Conservation (phyloP, 2,113 vertebrate species). For the Scophthalmus maximus region DNA sequence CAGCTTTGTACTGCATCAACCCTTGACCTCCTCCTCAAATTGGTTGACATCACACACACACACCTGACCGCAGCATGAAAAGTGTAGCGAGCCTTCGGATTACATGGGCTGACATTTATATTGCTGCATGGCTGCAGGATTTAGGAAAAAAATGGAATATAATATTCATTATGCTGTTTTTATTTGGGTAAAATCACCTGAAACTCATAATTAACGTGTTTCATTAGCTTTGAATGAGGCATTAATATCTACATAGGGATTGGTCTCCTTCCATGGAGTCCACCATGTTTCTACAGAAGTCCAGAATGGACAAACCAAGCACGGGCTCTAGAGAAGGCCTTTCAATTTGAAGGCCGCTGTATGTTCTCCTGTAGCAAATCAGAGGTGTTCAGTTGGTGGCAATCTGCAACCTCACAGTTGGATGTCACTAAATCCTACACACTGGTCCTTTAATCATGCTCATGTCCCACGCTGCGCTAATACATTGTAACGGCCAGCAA, state of each 20-base stretch:
- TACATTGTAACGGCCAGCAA: background rate
- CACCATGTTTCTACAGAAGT: too few relatives aligned
- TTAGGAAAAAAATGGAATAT: too few relatives aligned
- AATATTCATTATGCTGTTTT: too few relatives aligned
- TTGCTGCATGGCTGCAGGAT: too few relatives aligned
- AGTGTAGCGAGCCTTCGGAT: constrained; percentile 37
- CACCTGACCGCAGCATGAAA: constrained; percentile 25
- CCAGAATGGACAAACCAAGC: too few relatives aligned
- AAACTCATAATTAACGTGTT: too few relatives aligned
- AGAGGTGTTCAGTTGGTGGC: background rate
- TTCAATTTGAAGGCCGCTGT: background rate
- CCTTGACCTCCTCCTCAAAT: constrained; percentile 52
- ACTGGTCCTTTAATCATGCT: background rate
- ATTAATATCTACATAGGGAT: too few relatives aligned
- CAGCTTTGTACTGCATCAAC: constrained; percentile 59
- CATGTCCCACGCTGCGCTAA: constrained; percentile 12
- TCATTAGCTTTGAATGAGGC: too few relatives aligned
- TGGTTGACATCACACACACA: constrained; percentile 48
- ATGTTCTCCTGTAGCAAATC: background rate
- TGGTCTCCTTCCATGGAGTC: too few relatives aligned
- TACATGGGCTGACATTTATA: constrained; percentile 26
- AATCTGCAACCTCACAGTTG: background rate
- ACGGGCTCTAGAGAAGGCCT: too few relatives aligned
- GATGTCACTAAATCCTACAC: background rate
- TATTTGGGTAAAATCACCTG: too few relatives aligned